Evolutionary conservation across 2,888 invertebrate species (phyloP), one percentile per base, ranked within the genome.

Genomic region (Heliconius erato): DNA sequence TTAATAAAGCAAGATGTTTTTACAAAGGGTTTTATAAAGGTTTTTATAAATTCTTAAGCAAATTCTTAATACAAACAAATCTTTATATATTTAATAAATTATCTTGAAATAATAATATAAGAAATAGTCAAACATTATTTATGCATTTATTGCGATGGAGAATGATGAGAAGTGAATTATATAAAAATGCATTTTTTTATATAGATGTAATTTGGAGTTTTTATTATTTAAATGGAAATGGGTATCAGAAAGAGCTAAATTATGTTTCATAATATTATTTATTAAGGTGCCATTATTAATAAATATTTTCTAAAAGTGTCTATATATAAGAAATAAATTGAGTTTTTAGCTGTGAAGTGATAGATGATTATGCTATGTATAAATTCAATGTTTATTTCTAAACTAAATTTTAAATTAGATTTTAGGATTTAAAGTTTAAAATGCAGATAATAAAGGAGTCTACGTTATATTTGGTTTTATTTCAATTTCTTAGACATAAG

Each of bases 371-470:
- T 71, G 54, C 32, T 32, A 74, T 76, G 23, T 40, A 11, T 76
- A 76, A 79, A 68, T 80, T 63, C 23, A 71, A 82, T 80, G 69
- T 78, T 84, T 71, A 74, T 49, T 83, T 67, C n/a, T 89, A 88
- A 85, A 86, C 85, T 90, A 90, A 90, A 88, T 90, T 93, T 92
- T 90, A 87, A 86, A 89, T 92, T 92, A 91, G 71, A 44, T 72
- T 44, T 91, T 91, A 92, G 90, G 90, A 89, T 88, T 88, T 85
- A 88, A 86, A 86, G 89, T 89, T 91, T 90, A 85, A 82, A 40
- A 69, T 69, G 82, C 69, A 80, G 68, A 69, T 84, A 81, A 90
- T 91, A 92, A 91, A 93, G 88, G 86, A 89, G 88, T 89, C 86
- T 87, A 84, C 84, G 86, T 84, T 87, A 84, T 63, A 9, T 87